These are phyloP conservation scores for Nothocercus nigrocapillus DNA, from an alignment of 2,113 vertebrate genomes.

Conservation along the genomic window DNA sequence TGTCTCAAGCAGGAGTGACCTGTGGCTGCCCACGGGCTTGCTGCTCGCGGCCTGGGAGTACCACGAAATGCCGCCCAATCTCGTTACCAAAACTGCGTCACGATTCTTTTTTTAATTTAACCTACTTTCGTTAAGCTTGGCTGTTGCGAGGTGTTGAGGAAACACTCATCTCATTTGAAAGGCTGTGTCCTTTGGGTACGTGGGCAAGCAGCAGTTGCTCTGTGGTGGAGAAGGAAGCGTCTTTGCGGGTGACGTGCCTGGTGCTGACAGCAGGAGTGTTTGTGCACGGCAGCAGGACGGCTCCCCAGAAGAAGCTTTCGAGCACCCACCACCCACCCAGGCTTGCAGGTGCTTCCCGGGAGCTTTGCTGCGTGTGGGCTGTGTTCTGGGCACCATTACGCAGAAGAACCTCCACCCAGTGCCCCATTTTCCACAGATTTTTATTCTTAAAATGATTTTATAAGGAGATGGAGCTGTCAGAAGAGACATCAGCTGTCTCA, in stretches of 20 bases:
- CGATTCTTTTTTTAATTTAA: slow-evolving; percentile 29
- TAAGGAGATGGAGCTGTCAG: neutral
- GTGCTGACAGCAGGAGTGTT: neutral
- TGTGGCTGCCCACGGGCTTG: neutral
- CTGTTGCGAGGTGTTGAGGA: slow-evolving; percentile 29
- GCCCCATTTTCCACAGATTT: neutral
- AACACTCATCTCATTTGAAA: neutral
- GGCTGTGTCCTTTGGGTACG: neutral
- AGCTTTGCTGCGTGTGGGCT: slow-evolving; percentile 20
- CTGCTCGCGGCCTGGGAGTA: neutral
- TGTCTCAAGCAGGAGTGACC: neutral
- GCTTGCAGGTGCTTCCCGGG: neutral
- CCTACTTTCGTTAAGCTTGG: slow-evolving; percentile 39
- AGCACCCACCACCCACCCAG: neutral
- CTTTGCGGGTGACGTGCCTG: neutral
- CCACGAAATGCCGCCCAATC: neutral
- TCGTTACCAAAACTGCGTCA: neutral
- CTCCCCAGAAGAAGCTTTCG: neutral
- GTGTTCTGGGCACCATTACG: neutral
- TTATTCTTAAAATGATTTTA: slow-evolving; percentile 6
- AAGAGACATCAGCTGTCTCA: neutral
- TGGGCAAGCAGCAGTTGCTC: slow-evolving; percentile 10
- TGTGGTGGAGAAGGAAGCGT: neutral
- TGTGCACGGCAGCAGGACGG: neutral
- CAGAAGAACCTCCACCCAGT: slow-evolving; percentile 20